These are phyloP conservation scores for Siphlonurus alternatus DNA, from an alignment of 2,888 invertebrate species.

Conservation along the genomic window DNA sequence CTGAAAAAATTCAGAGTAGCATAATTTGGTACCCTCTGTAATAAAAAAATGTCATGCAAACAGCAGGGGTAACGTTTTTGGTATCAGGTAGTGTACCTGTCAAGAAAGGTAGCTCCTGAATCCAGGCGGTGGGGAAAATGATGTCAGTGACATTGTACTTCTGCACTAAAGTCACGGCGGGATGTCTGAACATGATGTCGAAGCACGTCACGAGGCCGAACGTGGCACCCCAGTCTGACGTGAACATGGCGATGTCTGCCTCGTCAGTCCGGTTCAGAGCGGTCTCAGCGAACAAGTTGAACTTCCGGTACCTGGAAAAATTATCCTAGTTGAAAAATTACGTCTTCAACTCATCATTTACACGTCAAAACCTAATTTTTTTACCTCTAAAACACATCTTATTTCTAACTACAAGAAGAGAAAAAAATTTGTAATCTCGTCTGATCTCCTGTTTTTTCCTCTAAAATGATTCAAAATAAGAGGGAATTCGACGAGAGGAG, in stretches of 20 bases:
- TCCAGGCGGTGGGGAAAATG: slow-evolving; percentile 60
- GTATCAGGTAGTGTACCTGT: slow-evolving; percentile 38
- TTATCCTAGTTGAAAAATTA: too few species aligned
- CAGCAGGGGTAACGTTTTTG: too few species aligned
- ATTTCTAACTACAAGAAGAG: too few species aligned
- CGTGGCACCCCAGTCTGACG: slow-evolving; percentile 59
- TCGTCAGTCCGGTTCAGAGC: slow-evolving; percentile 26
- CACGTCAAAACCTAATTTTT: too few species aligned
- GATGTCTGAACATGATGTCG: slow-evolving; percentile 59
- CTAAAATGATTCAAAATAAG: not conserved
- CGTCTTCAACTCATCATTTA: too few species aligned
- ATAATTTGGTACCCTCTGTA: too few species aligned
- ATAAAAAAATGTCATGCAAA: too few species aligned
- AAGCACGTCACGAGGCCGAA: slow-evolving; percentile 74
- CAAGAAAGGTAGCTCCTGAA: slow-evolving; percentile 61
- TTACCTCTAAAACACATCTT: too few species aligned
- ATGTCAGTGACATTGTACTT: slow-evolving; percentile 39
- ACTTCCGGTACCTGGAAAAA: slow-evolving; percentile 28
- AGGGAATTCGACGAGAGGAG: not conserved
- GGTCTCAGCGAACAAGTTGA: slow-evolving; percentile 29
- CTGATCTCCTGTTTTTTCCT: not conserved
- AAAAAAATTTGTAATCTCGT: too few species aligned
- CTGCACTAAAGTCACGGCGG: slow-evolving; percentile 39
- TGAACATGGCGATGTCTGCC: slow-evolving; percentile 42
- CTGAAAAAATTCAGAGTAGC: too few species aligned